Percentiles rank a stretch among this genome's conserved stretches.
Evolutionary conservation across 2,113 vertebrate species (phyloP).

Genomic region (Callopanchax toddi): DNA sequence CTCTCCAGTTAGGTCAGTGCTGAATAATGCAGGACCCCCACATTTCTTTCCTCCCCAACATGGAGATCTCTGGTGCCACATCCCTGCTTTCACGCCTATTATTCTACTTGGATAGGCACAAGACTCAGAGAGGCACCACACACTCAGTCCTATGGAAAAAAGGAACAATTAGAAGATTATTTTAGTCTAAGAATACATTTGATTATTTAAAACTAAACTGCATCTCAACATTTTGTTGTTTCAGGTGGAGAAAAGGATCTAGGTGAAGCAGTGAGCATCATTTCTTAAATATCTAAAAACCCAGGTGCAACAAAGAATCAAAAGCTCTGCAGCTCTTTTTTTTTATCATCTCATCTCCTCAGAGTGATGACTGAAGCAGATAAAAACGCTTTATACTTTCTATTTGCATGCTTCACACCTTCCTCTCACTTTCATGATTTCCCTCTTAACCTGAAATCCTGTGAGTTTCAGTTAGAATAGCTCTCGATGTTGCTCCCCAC

Average conservation of each 20-base stretch:
- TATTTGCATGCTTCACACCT: constrained; percentile 2
- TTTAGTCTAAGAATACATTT: constrained; percentile 3
- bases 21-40: constrained; percentile 73
- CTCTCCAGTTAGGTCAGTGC: constrained; percentile 48
- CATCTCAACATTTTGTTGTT: not conserved
- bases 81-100: constrained; percentile 64
- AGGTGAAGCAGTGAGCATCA: too few relatives aligned
- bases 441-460: constrained; percentile 5
- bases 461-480: constrained; percentile 1
- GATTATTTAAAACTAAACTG: not conserved
- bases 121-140: constrained; percentile 27
- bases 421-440: constrained; percentile 5
- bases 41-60: constrained; percentile 37
- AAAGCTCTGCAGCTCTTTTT: constrained; percentile 4
- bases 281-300: too few relatives aligned
- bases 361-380: constrained; percentile 17
- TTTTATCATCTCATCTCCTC: constrained; percentile 3
- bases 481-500: constrained; percentile 22
- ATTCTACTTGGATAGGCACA: constrained; percentile 58
- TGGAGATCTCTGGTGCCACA: constrained; percentile 45
- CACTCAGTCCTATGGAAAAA: not conserved
- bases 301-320: not conserved
- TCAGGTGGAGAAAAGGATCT: too few relatives aligned
- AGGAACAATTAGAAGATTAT: not conserved
- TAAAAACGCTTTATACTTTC: not conserved